Conservation (phyloP, 2,113 vertebrate species). For the Prolemur simus region DNA sequence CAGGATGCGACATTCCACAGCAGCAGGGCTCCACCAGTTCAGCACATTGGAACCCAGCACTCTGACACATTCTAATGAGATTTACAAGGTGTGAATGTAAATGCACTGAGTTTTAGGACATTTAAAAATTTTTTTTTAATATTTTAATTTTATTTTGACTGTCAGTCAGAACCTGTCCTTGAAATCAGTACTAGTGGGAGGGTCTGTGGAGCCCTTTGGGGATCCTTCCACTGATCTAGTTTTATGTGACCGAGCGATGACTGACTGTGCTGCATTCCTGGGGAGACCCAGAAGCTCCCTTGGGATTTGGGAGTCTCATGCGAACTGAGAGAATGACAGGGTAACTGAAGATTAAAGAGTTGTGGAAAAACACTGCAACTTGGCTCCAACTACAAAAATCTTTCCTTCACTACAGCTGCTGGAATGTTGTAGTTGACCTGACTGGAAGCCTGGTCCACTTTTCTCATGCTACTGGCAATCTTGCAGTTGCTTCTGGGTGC, state of each 20-base stretch:
- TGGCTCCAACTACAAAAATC: not conserved
- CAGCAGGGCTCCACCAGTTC: not conserved
- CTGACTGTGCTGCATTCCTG: not conserved
- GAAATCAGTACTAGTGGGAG: not conserved
- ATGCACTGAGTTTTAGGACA: not conserved
- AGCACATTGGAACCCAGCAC: not conserved
- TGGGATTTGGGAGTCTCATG: not conserved
- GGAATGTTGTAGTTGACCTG: not conserved
- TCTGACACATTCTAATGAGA: slow-evolving; percentile 55
- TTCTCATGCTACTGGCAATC: not conserved
- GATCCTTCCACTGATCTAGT: not conserved
- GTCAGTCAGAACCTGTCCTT: not conserved
- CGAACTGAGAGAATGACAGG: not conserved
- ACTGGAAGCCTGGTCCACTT: not conserved
- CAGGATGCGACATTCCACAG: not conserved
- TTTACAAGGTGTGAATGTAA: slow-evolving; percentile 60
- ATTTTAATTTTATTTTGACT: not conserved
- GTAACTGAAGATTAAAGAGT: not conserved
- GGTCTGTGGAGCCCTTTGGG: not conserved
- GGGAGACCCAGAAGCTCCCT: not conserved
- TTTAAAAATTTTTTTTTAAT: not conserved
- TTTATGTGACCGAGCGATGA: not conserved
- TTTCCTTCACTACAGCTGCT: not conserved
- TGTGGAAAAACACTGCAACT: not conserved
- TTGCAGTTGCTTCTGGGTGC: not conserved